Base-by-base conservation (phyloP, 2,797 vertebrate species). In the Pangasius krempfi region DNA sequence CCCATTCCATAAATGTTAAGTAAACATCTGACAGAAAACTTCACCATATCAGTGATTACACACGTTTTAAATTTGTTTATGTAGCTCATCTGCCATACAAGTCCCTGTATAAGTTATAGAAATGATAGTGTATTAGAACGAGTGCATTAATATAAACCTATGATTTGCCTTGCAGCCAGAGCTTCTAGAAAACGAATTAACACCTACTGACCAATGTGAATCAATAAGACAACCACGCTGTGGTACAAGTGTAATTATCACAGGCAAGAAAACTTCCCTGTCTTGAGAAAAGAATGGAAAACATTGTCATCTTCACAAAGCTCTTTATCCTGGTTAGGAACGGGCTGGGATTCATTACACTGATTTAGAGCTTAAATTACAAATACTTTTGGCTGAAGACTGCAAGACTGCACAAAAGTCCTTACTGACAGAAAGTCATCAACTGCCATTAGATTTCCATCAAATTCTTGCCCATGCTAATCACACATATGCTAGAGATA, bases 211-310 rank as follows among this genome's bases (percentile, higher is more conserved):
- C 20, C 12, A 62, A 62, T 58, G 25, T 16, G 56, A 82, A 81
- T 79, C 8, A 7, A 54, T 54, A 78, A 10, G 47, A 40, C 79
- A 81, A 60, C 20, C 22, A 13, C 37, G 27, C 2, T 62, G 56
- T 64, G 37, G 13, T 83, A 47, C 16, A 8, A 62, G 37, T 44
- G 12, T 27, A 64, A 82, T 62, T 44, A 83, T 84, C 37, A 50
- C 58, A 84, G 80, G 58, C 58, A 62, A 27, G 80, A 62, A 62
- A 62, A 62, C 18, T 5, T 40, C 56, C 22, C 80, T 25, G 58
- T 62, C 12, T 40, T 10, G 58, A 82, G 58, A 62, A 82, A 82
- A 14, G 58, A 82, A 82, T 44, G 80, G 37, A 82, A 82, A 82
- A 13, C 79, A 25, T 16, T 40, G 33, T 25, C 25, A 44, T 47